phyloP scores from a whole-genome alignment of 2,113 vertebrate genomes.

The Rhinoderma darwinii region DNA sequence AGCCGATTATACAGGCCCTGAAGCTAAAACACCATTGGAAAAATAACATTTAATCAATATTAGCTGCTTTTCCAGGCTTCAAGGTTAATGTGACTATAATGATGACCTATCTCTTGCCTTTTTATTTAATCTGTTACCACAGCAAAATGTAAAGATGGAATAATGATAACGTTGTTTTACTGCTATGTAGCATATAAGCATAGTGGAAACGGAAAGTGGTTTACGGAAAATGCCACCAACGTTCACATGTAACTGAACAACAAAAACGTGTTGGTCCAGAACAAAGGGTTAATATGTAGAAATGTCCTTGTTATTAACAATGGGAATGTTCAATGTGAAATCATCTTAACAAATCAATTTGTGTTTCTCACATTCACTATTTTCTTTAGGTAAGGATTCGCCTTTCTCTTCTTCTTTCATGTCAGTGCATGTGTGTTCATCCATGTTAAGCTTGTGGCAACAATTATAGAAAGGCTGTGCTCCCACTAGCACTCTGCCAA shows the following conservation, averaged over 20 bases:
- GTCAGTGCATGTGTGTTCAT: neutral
- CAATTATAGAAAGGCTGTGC: neutral
- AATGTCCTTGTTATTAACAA: neutral
- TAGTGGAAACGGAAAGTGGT: neutral
- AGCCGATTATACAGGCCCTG: slow-evolving; percentile 48
- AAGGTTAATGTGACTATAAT: slow-evolving; percentile 56
- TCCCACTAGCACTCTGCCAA: neutral
- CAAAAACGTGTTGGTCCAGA: neutral
- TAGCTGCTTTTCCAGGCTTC: slow-evolving; percentile 55
- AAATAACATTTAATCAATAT: slow-evolving; percentile 60
- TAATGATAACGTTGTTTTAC: neutral
- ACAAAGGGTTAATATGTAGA: neutral
- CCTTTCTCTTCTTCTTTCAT: neutral
- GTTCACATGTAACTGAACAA: neutral
- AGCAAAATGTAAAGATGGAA: neutral
- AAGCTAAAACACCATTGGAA: slow-evolving; percentile 55
- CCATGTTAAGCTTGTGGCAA: neutral
- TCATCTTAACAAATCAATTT: neutral
- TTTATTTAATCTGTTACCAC: slow-evolving; percentile 9
- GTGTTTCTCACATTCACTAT: neutral
- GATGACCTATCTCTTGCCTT: slow-evolving; percentile 51
- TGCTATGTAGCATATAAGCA: neutral
- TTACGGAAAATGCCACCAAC: neutral
- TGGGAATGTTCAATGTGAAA: neutral
- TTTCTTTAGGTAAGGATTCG: neutral